Evolutionary conservation across 2,888 invertebrate species (phyloP).

Genomic region (Conomelus anceps): DNA sequence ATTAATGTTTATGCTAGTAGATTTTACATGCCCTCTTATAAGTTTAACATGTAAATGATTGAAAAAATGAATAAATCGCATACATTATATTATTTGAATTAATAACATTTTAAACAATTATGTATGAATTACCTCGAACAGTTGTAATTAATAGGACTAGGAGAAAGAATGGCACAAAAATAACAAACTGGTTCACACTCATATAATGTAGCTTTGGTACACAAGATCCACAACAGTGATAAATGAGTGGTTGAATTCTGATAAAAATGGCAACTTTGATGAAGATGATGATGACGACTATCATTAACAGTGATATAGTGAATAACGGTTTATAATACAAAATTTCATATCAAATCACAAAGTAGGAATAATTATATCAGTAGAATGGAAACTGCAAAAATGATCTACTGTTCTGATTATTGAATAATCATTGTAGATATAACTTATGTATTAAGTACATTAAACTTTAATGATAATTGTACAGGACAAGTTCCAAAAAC

Average conservation of each 20-base stretch:
- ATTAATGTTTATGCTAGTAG: too few species aligned
- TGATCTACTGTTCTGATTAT: not conserved
- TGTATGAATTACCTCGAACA: not conserved
- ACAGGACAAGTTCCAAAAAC: not conserved
- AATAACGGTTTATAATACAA: not conserved
- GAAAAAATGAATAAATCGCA: not conserved
- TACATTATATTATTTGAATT: not conserved
- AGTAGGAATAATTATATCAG: not conserved
- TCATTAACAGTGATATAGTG: not conserved
- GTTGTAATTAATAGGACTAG: not conserved
- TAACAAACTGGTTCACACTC: not conserved
- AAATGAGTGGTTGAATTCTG: not conserved
- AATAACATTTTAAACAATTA: not conserved
- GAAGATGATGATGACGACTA: not conserved
- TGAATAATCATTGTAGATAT: not conserved
- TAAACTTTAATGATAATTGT: not conserved
- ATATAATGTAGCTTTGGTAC: too few species aligned
- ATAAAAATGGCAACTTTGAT: not conserved
- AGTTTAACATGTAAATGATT: not conserved
- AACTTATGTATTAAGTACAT: not conserved
- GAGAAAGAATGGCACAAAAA: not conserved
- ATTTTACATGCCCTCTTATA: not conserved
- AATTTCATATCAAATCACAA: not conserved
- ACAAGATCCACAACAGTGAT: not conserved
- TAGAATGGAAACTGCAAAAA: not conserved